Evolutionary conservation across 2,888 invertebrate genomes (phyloP).

Genomic region (Drosophila meridiana): DNA sequence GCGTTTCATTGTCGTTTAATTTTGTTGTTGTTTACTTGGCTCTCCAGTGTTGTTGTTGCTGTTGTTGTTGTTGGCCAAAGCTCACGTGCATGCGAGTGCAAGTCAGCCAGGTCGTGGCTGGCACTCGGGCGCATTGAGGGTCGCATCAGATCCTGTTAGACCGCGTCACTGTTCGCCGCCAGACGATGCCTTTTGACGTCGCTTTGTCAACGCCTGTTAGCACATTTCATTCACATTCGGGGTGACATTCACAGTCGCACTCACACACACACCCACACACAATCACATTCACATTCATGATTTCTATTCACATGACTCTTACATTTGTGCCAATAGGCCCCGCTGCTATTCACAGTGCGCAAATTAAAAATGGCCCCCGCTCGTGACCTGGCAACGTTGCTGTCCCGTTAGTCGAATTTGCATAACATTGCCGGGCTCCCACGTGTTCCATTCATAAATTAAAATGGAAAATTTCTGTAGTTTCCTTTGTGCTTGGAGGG

Average conservation of each 20-base stretch:
- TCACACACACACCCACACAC: constrained; percentile 17
- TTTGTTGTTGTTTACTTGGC: constrained; percentile 54
- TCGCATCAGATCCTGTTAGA: constrained; percentile 16
- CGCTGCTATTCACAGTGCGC: constrained; percentile 25
- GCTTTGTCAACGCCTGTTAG: constrained; percentile 52
- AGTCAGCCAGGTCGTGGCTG: constrained; percentile 17
- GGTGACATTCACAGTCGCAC: constrained; percentile 37
- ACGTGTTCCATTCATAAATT: constrained; percentile 69
- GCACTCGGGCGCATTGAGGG: background rate
- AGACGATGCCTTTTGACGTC: constrained; percentile 51
- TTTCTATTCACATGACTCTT: constrained; percentile 45
- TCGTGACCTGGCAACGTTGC: constrained; percentile 21
- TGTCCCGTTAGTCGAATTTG: constrained; percentile 40
- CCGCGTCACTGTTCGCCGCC: constrained; percentile 38
- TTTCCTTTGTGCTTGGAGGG: background rate
- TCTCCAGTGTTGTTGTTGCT: constrained; percentile 25
- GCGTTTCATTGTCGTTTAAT: constrained; percentile 69
- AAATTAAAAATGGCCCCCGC: constrained; percentile 53
- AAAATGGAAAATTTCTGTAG: constrained; percentile 46
- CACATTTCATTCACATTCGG: constrained; percentile 61
- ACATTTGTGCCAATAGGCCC: constrained; percentile 48
- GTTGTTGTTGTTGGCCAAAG: constrained; percentile 28
- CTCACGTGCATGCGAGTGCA: constrained; percentile 60
- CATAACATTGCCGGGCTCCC: constrained; percentile 52
- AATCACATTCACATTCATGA: constrained; percentile 46